A percentile compares a stretch with the other conserved stretches of the same genome.
Evolutionary conservation across 2,797 vertebrate species (phyloP).

Genomic region (Peromyscus nudipes): DNA sequence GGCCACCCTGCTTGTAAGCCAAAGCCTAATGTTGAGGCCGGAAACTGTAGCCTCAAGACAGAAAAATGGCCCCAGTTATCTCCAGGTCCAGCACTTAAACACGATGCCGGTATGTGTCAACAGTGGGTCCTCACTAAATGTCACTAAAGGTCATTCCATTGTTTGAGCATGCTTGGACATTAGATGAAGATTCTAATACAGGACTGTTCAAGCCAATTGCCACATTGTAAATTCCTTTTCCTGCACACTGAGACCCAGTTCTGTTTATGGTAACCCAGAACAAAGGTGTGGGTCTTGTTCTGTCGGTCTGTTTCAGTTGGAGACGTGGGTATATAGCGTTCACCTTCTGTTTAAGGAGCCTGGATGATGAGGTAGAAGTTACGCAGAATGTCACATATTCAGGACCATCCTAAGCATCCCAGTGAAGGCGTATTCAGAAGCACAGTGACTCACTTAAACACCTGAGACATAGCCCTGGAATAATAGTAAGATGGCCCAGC

Average conservation of each 20-base stretch:
- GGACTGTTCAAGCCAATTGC: not conserved
- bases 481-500: not conserved
- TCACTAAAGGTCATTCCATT: too few relatives aligned
- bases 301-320: too few relatives aligned
- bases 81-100: not conserved
- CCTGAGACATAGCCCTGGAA: not conserved
- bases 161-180: not conserved
- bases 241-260: rapidly evolving
- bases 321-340: not conserved
- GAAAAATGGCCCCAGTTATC: not conserved
- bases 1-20: not conserved
- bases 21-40: not conserved
- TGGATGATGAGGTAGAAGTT: not conserved
- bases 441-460: rapidly evolving
- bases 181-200: rapidly evolving
- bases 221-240: not conserved
- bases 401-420: not conserved
- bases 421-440: not conserved
- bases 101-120: rapidly evolving
- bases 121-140: not conserved
- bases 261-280: rapidly evolving
- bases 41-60: not conserved
- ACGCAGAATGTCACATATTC: rapidly evolving
- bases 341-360: not conserved
- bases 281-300: rapidly evolving